Conservation (phyloP, 2,113 vertebrate species). For the human (Homo sapiens) region GRCh38 chr9:34208001-34208500, state of each 20-base stretch:
- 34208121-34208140: neutral
- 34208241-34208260: neutral
- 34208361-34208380: no score
- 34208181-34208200: neutral
- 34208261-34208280: neutral
- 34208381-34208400: no score
- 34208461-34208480: no score
- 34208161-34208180: neutral
- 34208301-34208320: neutral
- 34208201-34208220: neutral
- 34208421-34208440: no score
- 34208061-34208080: neutral
- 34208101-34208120: neutral
- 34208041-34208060: slow-evolving; percentile 3
- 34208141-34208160: neutral
- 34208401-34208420: no score
- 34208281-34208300: neutral
- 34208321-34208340: neutral
- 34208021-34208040: neutral
- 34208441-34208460: no score
- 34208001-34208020: neutral
- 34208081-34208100: neutral
- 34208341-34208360: neutral
- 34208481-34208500: no score
- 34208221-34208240: neutral